Conservation (phyloP, 2,888 invertebrate genomes). For the Microctonus brassicae region DNA sequence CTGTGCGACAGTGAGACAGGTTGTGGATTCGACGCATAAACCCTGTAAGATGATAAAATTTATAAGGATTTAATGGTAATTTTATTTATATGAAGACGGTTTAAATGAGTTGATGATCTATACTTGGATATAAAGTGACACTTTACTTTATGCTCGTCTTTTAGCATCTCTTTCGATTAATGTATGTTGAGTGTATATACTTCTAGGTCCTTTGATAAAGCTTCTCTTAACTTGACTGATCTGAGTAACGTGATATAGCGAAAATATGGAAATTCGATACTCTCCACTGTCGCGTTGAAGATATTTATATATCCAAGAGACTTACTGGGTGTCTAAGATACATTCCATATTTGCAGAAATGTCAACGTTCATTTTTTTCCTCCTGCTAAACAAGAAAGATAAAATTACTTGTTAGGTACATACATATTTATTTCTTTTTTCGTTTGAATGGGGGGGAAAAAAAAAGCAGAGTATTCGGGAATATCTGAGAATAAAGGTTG, state of each 20-base stretch:
- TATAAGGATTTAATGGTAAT: constrained; percentile 1
- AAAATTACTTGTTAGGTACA: not conserved
- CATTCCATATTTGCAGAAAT: not conserved
- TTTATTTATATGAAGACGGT: not conserved
- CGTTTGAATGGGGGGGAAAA: not conserved
- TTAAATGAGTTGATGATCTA: not conserved
- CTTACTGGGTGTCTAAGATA: not conserved
- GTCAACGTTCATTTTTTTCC: not conserved
- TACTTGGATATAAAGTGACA: not conserved
- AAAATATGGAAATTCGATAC: constrained; percentile 31
- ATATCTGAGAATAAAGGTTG: not conserved
- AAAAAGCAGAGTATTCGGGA: too few species aligned
- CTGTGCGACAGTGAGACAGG: constrained; percentile 3
- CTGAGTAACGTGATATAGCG: constrained; percentile 19
- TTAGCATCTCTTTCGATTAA: too few species aligned
- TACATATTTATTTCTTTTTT: not conserved
- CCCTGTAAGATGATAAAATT: not conserved
- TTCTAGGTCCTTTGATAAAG: not conserved
- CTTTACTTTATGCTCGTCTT: not conserved
- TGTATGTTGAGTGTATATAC: not conserved
- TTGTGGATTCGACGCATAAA: constrained; percentile 5
- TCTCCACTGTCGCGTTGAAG: not conserved
- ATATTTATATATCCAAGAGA: not conserved
- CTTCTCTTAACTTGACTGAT: constrained; percentile 1
- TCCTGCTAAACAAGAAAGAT: not conserved